Evolutionary conservation across 2,888 invertebrate species (phyloP).

Genomic region (Macrophya annulata): DNA sequence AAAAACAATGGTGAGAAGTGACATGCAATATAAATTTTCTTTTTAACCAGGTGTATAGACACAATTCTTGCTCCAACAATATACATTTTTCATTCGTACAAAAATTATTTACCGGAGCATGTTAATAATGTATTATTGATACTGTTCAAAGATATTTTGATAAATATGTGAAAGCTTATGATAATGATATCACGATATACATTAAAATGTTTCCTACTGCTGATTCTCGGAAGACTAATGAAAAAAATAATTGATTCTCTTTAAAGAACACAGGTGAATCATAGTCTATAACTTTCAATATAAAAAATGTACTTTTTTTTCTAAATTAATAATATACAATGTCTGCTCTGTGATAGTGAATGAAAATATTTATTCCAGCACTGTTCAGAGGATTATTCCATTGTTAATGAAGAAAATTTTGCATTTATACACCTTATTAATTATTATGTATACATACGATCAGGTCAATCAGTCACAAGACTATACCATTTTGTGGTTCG

Average conservation of each 20-base stretch:
- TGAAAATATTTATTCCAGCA: constrained; percentile 16
- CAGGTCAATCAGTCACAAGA: constrained; percentile 31
- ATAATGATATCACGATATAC: background rate
- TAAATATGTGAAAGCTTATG: background rate
- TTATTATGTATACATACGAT: constrained; percentile 18
- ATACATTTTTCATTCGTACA: background rate
- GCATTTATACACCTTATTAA: constrained; percentile 37
- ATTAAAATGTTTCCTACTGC: background rate
- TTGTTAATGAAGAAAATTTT: background rate
- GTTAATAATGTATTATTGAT: background rate
- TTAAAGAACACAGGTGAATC: background rate
- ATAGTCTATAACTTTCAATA: background rate
- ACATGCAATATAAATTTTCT: constrained; percentile 44
- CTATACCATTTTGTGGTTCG: constrained; percentile 30
- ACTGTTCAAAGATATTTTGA: background rate
- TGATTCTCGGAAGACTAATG: constrained; percentile 21
- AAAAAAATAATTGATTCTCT: background rate
- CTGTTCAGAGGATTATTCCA: background rate
- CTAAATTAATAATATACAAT: background rate
- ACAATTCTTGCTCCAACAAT: constrained; percentile 20
- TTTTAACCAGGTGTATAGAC: constrained; percentile 30
- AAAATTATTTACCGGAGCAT: background rate
- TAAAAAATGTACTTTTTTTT: background rate
- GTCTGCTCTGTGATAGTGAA: background rate
- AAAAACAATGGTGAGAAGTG: constrained; percentile 25